Percentiles rank a stretch among this genome's conserved stretches.
phyloP scores from a whole-genome alignment of 2,113 vertebrate genomes.

The Notothenia rossii region DNA sequence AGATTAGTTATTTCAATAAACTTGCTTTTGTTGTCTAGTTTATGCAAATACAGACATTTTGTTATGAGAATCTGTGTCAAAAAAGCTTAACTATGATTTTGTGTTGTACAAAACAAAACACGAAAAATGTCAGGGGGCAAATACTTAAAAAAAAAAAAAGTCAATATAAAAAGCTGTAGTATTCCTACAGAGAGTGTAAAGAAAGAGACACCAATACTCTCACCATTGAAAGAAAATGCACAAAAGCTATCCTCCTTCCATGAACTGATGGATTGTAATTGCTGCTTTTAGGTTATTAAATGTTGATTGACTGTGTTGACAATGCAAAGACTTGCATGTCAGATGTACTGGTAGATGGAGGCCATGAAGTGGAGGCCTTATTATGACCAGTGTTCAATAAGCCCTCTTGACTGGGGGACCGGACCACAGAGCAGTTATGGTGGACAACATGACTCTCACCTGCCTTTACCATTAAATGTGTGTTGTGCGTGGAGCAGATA shows the following conservation, averaged over 20 bases:
- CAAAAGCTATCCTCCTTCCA: slow-evolving; percentile 71
- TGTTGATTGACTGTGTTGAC: slow-evolving; percentile 74
- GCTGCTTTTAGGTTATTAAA: slow-evolving; percentile 82
- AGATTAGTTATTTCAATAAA: not conserved
- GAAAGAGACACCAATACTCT: slow-evolving; percentile 2
- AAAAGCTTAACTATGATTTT: slow-evolving; percentile 24
- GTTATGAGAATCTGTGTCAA: slow-evolving; percentile 42
- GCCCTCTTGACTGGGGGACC: not conserved
- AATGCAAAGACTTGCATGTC: slow-evolving; percentile 83
- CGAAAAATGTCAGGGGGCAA: slow-evolving; percentile 6
- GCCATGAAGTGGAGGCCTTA: slow-evolving; percentile 79
- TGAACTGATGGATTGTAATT: slow-evolving; percentile 72
- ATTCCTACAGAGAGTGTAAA: slow-evolving; percentile 1
- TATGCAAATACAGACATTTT: not conserved
- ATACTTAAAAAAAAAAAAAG: not conserved
- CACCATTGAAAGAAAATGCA: slow-evolving; percentile 51
- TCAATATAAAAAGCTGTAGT: slow-evolving; percentile 9
- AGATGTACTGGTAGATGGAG: slow-evolving; percentile 35
- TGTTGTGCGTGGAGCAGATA: slow-evolving; percentile 21
- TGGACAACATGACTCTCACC: slow-evolving; percentile 46
- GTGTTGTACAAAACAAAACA: slow-evolving; percentile 21
- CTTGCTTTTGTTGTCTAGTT: not conserved
- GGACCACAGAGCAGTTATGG: slow-evolving; percentile 21
- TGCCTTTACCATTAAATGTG: slow-evolving; percentile 24
- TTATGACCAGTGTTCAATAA: slow-evolving; percentile 49